These are phyloP conservation scores for Pao palembangensis DNA, from an alignment of 2,113 vertebrate species.

Conservation along the genomic window DNA sequence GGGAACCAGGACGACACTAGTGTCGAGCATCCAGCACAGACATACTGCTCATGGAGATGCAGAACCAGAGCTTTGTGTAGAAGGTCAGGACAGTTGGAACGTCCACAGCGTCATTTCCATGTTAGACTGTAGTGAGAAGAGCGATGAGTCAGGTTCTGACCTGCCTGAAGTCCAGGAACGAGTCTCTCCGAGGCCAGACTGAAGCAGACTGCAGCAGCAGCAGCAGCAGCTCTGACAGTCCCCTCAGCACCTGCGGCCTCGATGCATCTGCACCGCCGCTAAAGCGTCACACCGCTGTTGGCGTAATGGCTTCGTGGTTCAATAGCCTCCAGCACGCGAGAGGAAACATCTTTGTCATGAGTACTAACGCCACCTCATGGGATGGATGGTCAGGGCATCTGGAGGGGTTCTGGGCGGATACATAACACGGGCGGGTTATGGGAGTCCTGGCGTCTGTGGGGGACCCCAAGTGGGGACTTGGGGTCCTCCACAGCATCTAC, in stretches of 20 bases:
- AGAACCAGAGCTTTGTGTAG: no score
- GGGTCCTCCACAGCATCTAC: constrained; percentile 68
- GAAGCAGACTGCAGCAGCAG: no score
- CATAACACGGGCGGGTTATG: constrained; percentile 59
- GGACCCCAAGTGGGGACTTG: constrained; percentile 63
- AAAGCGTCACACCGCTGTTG: constrained; percentile 53
- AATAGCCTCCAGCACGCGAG: constrained; percentile 61
- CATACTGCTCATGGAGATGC: no score
- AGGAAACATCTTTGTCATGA: constrained; percentile 54
- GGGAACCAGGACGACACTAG: no score
- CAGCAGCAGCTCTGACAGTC: no score
- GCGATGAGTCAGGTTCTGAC: no score
- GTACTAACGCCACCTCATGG: constrained; percentile 66
- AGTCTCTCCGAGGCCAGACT: no score
- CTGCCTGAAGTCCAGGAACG: no score
- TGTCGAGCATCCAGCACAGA: no score
- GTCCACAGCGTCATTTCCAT: no score
- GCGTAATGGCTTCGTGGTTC: constrained; percentile 63
- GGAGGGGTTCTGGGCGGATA: constrained; percentile 54
- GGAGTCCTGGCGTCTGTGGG: constrained; percentile 54
- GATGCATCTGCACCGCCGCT: constrained; percentile 51
- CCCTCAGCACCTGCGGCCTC: no score
- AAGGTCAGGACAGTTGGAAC: not conserved
- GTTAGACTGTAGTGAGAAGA: no score
- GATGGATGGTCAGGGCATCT: constrained; percentile 70